These are phyloP conservation scores for Unio delphinus DNA, from an alignment of 2,888 invertebrate genomes.

Conservation along the genomic window DNA sequence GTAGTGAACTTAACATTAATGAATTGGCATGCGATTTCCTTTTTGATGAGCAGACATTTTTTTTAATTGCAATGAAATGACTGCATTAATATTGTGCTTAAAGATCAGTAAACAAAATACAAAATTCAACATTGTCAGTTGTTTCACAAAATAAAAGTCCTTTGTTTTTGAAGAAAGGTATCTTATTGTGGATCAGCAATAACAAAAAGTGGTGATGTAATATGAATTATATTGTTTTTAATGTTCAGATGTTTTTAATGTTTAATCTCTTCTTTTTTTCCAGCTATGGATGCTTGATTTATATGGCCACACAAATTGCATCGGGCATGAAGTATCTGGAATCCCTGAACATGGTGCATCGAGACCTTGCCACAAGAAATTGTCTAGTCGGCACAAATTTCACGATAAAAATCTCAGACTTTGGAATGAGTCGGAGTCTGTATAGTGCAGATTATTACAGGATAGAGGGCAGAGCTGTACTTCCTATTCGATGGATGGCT, in stretches of 20 bases:
- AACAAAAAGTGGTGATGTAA: too few relatives aligned
- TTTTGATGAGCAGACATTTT: too few relatives aligned
- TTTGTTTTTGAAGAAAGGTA: too few relatives aligned
- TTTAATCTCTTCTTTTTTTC: slow-evolving; percentile 55
- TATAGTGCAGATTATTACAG: slow-evolving; percentile 83
- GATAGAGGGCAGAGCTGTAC: slow-evolving; percentile 83
- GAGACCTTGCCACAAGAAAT: slow-evolving; percentile 90
- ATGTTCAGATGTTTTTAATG: neutral
- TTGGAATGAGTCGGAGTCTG: slow-evolving; percentile 70
- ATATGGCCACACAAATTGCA: slow-evolving; percentile 88
- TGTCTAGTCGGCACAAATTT: slow-evolving; percentile 88
- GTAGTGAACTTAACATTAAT: too few relatives aligned
- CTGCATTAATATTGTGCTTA: too few relatives aligned
- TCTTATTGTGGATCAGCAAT: too few relatives aligned
- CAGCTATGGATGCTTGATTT: slow-evolving; percentile 86
- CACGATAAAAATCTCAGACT: slow-evolving; percentile 74
- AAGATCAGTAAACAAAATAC: too few relatives aligned
- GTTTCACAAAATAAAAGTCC: too few relatives aligned
- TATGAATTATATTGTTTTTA: too few relatives aligned
- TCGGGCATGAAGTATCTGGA: slow-evolving; percentile 92
- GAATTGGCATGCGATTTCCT: too few relatives aligned
- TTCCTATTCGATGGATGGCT: slow-evolving; percentile 92
- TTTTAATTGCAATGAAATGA: too few relatives aligned
- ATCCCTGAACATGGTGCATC: slow-evolving; percentile 89
- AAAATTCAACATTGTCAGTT: too few relatives aligned